Base-by-base conservation (phyloP, 2,888 invertebrate genomes). In the Drosophila paramelanica region DNA sequence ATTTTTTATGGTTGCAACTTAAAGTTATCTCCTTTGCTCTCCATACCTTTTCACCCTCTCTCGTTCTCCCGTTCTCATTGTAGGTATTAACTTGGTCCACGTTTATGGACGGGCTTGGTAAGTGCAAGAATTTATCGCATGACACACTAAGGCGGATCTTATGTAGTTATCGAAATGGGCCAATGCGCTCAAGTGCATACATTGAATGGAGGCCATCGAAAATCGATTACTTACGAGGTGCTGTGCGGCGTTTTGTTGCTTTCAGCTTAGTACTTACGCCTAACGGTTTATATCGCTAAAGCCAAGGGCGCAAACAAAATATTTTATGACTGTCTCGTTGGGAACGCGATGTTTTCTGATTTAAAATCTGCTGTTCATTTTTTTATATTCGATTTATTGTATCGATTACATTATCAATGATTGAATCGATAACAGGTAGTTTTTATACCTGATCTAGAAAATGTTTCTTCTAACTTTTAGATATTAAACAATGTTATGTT, bases 51-150 rank as follows among this genome's bases (percentile, higher is more conserved):
- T 14, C 3, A 43, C 33, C 10, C 14, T 10, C 23, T 10, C 13
- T 10, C 14, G n/a, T n/a, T 38, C 36, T 8, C 23, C 57, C 27
- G 14, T 5, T 13, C 11, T 11, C 53, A 53, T 56, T 59, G 55
- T 57, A 39, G 46, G 59, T 23, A 77, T 67, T 71, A 72, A 67
- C 49, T 67, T 50, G 55, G 33, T 50, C 43, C 60, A 57, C 61
- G 58, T 52, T 66, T 58, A 56, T 51, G 67, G 43, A 38, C 25
- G 64, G 57, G 59, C 23, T 60, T 45, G 56, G 57, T 72, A 67
- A 81, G 69, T 72, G 69, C 56, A 62, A 49, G 77, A 86, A 86
- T 81, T 86, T 86, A 81, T 81, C 71, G 86, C 83, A 71, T 81
- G 81, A 82, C 81, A 85, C 67, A 81, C 86, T 82, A 67, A 81